Base-by-base conservation (phyloP, 2,113 vertebrate species). In the Trichechus manatus region DNA sequence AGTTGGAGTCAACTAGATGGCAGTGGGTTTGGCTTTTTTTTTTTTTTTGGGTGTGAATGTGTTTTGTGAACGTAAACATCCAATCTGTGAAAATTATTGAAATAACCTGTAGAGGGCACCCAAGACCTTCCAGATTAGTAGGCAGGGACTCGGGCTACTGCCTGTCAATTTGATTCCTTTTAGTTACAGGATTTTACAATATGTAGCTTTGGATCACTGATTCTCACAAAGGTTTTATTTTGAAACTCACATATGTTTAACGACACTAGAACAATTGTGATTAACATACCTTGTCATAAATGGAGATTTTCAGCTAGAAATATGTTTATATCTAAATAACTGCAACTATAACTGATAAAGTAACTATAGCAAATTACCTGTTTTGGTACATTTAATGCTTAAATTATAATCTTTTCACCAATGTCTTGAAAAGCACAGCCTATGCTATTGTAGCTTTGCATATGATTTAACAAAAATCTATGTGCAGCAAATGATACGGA, bases 91-190 rank as follows among this genome's bases (percentile, higher is more conserved):
- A 94, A 93, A 95, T 85, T 86, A 39, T 4, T 36, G 42, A 92
- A 25, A 80, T 64, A 36, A 80, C 96, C 98, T 96, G 90, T 19
- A 59, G 98, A 72, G 97, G 98, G 97, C 96, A 95, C 94, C 87
- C 96, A 63, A 96, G 92, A 64, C 74, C 95, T 98, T 97, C 82
- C 74, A 36, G 44, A 85, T 7, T 80, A 20, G 15, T 14, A 29
- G 23, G 23, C 36, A 72, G 63, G 13, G 14, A 2, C 5, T 6
- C 9, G 27, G 1, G 22, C 0, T 19, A 63, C 0, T 22, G 17
- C 39, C 64, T 89, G 66, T 66, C 89, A 50, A 85, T 91, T 74
- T 42, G 47, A 78, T 78, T 83, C 39, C 77, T 92, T 87, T 25
- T 81, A 70, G 29, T 50, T 86, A 68, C 13, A 91, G 59, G n/a